These are phyloP conservation scores for Eutolmus rufibarbis DNA, from an alignment of 2,888 invertebrate species.

Conservation along the genomic window DNA sequence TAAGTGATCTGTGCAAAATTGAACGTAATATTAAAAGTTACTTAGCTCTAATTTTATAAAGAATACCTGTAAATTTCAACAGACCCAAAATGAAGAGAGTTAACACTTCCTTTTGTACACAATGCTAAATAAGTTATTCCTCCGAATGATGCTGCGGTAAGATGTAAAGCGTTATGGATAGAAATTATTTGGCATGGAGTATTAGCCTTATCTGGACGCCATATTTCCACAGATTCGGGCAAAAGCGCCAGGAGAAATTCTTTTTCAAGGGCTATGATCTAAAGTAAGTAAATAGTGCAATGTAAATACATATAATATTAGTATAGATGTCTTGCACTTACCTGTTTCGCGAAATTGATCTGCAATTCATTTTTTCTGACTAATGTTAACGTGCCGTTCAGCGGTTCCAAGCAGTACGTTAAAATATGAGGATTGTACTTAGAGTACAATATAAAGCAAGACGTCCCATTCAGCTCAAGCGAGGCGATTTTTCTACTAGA, in stretches of 20 bases:
- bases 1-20: slow-evolving; percentile 45
- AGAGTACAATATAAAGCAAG: slow-evolving; percentile 13
- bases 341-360: neutral
- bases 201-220: slow-evolving; percentile 48
- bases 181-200: slow-evolving; percentile 47
- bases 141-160: slow-evolving; percentile 48
- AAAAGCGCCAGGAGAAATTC: slow-evolving; percentile 48
- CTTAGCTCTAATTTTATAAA: neutral
- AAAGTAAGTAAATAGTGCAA: neutral
- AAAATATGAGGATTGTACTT: slow-evolving; percentile 9
- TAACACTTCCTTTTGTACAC: slow-evolving; percentile 48
- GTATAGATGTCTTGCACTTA: neutral
- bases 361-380: neutral
- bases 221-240: slow-evolving; percentile 51
- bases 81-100: slow-evolving; percentile 50
- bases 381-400: neutral
- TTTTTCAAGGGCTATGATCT: slow-evolving; percentile 49
- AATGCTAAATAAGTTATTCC: slow-evolving; percentile 52
- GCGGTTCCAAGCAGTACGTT: neutral
- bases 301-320: neutral
- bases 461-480: neutral
- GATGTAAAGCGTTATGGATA: slow-evolving; percentile 50
- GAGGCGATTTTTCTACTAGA: slow-evolving; percentile 37
- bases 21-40: neutral
- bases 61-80: slow-evolving; percentile 57